Evolutionary conservation across 2,797 vertebrate genomes (phyloP), one percentile per base, ranked within the genome.

Genomic region (Aulostomus chinensis): DNA sequence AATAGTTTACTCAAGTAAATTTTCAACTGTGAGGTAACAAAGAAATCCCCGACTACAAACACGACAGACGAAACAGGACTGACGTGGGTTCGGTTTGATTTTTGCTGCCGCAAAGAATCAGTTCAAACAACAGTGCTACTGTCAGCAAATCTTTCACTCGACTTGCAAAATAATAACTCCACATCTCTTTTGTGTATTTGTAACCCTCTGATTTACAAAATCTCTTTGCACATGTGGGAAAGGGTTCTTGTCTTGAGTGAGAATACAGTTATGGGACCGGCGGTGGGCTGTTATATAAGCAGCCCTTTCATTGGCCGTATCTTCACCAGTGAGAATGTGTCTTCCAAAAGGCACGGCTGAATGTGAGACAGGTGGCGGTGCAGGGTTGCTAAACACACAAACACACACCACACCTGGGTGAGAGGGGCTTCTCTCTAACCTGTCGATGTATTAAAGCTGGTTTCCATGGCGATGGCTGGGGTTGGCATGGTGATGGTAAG

Each of bases 401-500:
- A 57, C 54, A 50, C 18, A 24, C 18, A 17, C 37, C 49, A 74
- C 79, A 83, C 77, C 73, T 85, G 62, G 41, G 38, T 48, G 32
- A 33, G 49, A 24, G 47, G 51, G 69, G 43, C 6, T 65, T 66
- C 80, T 60, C 68, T 82, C 66, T 39, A 75, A 85, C 70, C 65
- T 66, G 62, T 62, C 58, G 40, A 70, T 74, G 76, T 67, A 73
- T 75, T 87, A 78, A 83, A 75, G 65, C 45, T 1, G 46, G 87
- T 88, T 81, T 85, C 84, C 78, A 87, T 84, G 78, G 81, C 45
- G 20, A 86, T 80, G 5, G 64, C 57, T 47, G 56, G 63, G 78
- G 85, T 87, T 87, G 86, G 82, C 80, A 88, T 86, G 83, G 84
- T 70, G 85, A 88, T 70, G 49, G 83, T 85, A 87, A 76, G 80